Conservation (phyloP, 2,113 vertebrate genomes). For the Laticauda colubrina region DNA sequence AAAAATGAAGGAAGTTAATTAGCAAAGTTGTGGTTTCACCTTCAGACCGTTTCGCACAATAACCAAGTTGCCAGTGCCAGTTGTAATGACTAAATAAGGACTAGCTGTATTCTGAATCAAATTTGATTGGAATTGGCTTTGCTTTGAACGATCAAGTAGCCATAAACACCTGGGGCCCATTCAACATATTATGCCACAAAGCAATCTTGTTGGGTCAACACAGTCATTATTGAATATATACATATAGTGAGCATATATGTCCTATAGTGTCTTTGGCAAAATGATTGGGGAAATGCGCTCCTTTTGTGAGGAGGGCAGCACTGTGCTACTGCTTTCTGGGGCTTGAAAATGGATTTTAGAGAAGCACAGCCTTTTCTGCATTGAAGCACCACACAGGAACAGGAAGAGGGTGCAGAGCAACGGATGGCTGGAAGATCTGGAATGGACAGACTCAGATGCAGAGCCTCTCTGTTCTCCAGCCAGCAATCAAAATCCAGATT, state of each 20-base stretch:
- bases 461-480: background rate
- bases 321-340: background rate
- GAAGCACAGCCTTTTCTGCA: background rate
- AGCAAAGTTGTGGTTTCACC: background rate
- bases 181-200: background rate
- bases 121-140: background rate
- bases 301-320: background rate
- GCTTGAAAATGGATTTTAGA: background rate
- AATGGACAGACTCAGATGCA: background rate
- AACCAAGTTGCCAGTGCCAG: background rate
- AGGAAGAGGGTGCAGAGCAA: background rate
- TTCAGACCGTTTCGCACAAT: background rate
- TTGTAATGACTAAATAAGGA: background rate
- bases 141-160: background rate
- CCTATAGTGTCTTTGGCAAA: background rate
- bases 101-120: background rate
- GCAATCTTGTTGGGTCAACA: background rate
- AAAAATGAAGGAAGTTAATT: background rate
- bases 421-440: background rate
- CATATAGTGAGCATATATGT: too few species aligned
- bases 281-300: background rate
- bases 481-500: conserved; percentile 34
- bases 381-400: background rate
- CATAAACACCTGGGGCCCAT: background rate
- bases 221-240: background rate